Conservation (phyloP, 2,888 invertebrate species). For the Chorisops tibialis region DNA sequence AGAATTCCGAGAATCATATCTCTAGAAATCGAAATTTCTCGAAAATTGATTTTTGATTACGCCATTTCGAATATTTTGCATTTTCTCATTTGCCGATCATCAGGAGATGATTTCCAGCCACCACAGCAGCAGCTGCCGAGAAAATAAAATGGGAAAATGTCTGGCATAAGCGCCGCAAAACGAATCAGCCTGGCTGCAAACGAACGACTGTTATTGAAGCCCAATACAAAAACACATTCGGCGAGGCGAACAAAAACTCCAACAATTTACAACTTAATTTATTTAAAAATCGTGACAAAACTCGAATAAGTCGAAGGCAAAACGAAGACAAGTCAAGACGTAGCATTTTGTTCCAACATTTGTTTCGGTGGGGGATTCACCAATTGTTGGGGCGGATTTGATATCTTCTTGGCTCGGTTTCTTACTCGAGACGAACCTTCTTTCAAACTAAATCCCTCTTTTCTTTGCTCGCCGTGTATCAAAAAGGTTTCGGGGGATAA, state of each 20-base stretch:
- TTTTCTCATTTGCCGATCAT: conserved; percentile 12
- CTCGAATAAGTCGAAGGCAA: conserved; percentile 27
- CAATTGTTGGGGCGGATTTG: conserved; percentile 6
- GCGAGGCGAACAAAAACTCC: conserved; percentile 26
- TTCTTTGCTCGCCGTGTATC: conserved; percentile 9
- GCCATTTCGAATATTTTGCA: conserved; percentile 15
- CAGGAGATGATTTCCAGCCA: conserved; percentile 1
- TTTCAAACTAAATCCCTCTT: conserved; percentile 18
- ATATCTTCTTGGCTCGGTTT: conserved; percentile 9
- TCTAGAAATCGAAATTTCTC: conserved; percentile 24
- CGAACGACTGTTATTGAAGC: background rate
- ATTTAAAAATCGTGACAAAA: conserved; percentile 36
- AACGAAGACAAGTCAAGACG: conserved; percentile 14
- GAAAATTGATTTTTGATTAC: conserved; percentile 34
- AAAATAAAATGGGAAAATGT: no score
- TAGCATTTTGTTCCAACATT: conserved; percentile 24
- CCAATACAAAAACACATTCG: background rate
- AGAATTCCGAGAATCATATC: conserved; percentile 8
- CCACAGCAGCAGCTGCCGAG: no score
- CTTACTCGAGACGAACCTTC: conserved; percentile 14
- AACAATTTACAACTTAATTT: conserved; percentile 36
- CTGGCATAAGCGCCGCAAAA: no score
- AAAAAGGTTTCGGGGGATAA: conserved; percentile 10
- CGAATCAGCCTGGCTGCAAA: background rate
- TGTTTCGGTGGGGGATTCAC: conserved; percentile 11